These are phyloP conservation scores for Dichetophora obliterata DNA, from an alignment of 2,888 invertebrate genomes.

Conservation along the genomic window DNA sequence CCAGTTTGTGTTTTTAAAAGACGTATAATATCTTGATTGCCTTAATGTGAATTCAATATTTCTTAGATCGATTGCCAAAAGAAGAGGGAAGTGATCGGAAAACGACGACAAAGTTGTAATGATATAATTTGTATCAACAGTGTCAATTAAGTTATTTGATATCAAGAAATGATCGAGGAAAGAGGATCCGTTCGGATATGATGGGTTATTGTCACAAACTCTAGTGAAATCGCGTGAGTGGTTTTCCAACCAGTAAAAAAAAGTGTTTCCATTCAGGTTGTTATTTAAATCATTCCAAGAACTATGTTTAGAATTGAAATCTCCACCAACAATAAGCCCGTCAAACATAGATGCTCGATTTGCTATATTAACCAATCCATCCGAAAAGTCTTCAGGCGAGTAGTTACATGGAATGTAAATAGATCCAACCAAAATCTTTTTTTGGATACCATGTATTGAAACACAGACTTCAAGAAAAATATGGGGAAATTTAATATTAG, in stretches of 20 bases:
- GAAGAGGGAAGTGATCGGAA: not conserved
- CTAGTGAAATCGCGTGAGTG: not conserved
- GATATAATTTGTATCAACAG: not conserved
- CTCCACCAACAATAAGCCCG: not conserved
- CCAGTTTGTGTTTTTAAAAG: no score
- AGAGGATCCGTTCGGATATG: not conserved
- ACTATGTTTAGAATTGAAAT: not conserved
- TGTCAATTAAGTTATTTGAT: not conserved
- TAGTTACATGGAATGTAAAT: not conserved
- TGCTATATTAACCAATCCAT: not conserved
- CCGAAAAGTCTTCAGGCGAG: not conserved
- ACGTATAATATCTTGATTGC: not conserved
- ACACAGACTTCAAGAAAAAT: no score
- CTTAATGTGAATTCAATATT: not conserved
- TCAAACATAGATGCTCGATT: not conserved
- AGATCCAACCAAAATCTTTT: not conserved
- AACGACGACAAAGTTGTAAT: not conserved
- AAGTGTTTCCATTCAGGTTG: not conserved
- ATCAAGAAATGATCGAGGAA: constrained; percentile 5
- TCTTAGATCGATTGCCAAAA: not conserved
- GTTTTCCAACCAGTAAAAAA: not conserved
- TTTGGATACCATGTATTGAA: not conserved
- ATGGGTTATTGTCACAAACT: constrained; percentile 1
- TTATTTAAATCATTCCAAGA: no score
- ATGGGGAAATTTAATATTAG: no score